These are phyloP conservation scores for Drosophila borealis DNA, from an alignment of 2,888 invertebrate species.

Conservation along the genomic window DNA sequence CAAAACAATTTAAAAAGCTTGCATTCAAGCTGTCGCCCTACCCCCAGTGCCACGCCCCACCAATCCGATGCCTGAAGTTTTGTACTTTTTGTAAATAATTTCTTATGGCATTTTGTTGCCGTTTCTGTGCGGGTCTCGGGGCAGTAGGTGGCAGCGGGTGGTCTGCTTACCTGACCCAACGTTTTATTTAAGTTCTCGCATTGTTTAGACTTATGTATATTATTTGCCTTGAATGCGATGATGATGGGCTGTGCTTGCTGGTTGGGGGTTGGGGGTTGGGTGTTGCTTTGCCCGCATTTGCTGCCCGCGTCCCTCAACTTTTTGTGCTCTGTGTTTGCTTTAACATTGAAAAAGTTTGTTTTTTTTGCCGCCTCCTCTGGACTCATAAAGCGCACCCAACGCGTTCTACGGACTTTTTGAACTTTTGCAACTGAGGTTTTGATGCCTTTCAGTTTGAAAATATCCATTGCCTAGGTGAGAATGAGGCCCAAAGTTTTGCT, in stretches of 20 bases:
- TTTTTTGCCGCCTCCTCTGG: conserved; percentile 33
- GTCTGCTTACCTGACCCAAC: conserved; percentile 32
- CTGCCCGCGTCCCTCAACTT: conserved; percentile 40
- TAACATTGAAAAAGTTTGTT: conserved; percentile 66
- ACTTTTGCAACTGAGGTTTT: conserved; percentile 42
- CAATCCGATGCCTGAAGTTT: conserved; percentile 2
- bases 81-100: conserved; percentile 45
- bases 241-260: not conserved
- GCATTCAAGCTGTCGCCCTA: not conserved
- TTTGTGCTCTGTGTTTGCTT: conserved; percentile 57
- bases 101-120: conserved; percentile 41
- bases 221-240: conserved; percentile 61
- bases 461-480: conserved; percentile 48
- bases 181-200: conserved; percentile 70
- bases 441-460: conserved; percentile 34
- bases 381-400: conserved; percentile 18
- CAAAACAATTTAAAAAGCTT: conserved; percentile 38
- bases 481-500: conserved; percentile 36
- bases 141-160: not conserved
- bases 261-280: not conserved
- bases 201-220: conserved; percentile 61
- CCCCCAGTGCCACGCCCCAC: not conserved
- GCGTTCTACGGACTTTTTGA: conserved; percentile 30
- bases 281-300: conserved; percentile 8
- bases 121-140: conserved; percentile 15